A percentile compares a stretch with the other conserved stretches of the same genome.
Conservation (phyloP, 2,113 vertebrate species). For the Trogon melanurus region DNA sequence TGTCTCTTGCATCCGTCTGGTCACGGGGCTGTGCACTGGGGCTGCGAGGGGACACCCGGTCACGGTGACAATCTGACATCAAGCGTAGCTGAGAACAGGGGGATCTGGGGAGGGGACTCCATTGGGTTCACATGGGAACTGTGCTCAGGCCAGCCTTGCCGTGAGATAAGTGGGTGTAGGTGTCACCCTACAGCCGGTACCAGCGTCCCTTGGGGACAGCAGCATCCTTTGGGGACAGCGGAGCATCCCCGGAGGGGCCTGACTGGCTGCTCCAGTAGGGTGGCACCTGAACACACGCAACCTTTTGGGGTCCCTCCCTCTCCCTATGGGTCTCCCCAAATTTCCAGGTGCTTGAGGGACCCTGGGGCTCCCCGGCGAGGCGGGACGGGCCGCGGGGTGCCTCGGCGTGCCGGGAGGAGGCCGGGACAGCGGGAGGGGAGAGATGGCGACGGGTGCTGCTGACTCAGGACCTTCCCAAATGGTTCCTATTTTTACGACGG, state of each 20-base stretch:
- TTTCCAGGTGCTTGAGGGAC: background rate
- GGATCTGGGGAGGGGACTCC: background rate
- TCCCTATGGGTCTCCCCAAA: background rate
- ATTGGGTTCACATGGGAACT: fast-evolving
- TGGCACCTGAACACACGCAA: fast-evolving
- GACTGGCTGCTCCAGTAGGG: background rate
- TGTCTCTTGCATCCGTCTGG: background rate
- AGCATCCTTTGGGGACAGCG: background rate
- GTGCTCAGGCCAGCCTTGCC: background rate
- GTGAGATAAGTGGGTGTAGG: background rate
- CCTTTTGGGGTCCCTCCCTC: background rate
- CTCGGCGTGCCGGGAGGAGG: background rate
- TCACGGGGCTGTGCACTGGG: fast-evolving
- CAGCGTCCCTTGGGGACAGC: background rate
- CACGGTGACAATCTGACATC: background rate
- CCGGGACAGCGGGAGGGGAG: background rate
- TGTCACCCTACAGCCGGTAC: background rate
- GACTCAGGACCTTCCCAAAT: conserved; percentile 61
- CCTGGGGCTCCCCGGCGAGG: background rate
- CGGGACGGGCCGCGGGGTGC: background rate
- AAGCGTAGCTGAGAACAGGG: fast-evolving
- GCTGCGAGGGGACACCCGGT: background rate
- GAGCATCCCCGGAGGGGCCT: background rate
- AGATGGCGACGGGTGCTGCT: conserved; percentile 34
- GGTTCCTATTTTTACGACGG: conserved; percentile 49